Base-by-base conservation (phyloP, 35 echinoderm and acorn worm species). In the Apostichopus japonicus region DNA sequence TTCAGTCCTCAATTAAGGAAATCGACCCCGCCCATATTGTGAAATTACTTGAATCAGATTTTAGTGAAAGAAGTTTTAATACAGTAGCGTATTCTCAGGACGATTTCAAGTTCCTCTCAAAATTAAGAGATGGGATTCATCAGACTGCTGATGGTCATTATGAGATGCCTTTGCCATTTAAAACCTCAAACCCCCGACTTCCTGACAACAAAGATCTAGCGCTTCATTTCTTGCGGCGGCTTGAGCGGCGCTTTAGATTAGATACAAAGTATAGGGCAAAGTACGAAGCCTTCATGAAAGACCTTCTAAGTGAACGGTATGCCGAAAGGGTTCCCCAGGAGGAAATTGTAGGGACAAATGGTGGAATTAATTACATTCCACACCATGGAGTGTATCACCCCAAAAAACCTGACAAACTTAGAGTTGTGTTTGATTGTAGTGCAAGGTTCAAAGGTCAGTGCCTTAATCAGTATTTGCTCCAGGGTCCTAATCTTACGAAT, bases 121-220 rank as follows among this genome's bases (percentile, higher is more conserved):
- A 87, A n/a, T 73, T 97, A 71, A 24, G 93, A 15, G 86, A 92
- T 65, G 96, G 90, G 25, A 93, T 97, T 54, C 91, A 87, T 44
- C 77, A 83, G 15, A 23, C 62, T 57, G 24, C 53, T 55, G 88
- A 92, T 70, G 87, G 86, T 8, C 92, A 95, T 54, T 95, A 95
- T 67, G 77, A 89, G 17, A 97, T 97, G 93, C 96, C 96, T 23
- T 79, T 97, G 7, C 87, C 96, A 15, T 95, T 97, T 87, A 97
- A 91, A 72, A 77, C 53, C 71, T 53, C 59, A 6, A 51, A 87
- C 0, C 84, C 87, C 9, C 73, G 56, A 21, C 95, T 94, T 65
- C 90, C 95, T n/a, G 94, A 97, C 56, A 96, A 96, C 71, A 94
- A 76, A 44, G 65, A 77, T 6, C 6, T 83, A 24, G 95, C 95